Evolutionary conservation across 1,140 invertebrate genomes (phyloP).

Genomic region (Drosophila ercepeae): DNA sequence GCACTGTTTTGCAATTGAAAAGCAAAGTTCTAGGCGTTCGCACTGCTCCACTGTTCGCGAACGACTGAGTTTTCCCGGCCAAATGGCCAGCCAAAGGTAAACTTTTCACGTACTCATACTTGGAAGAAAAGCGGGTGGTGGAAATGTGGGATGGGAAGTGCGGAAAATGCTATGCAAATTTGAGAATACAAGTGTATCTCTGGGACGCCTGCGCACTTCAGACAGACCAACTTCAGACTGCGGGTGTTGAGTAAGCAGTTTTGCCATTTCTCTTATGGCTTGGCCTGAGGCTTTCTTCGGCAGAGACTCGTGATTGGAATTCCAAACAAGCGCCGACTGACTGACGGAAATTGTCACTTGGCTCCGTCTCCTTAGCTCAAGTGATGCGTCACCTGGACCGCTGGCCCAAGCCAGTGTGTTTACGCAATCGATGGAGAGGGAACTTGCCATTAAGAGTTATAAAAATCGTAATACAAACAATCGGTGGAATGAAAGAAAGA

Average conservation of each 20-base stretch:
- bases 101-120: conserved; percentile 38
- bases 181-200: conserved; percentile 19
- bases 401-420: conserved; percentile 12
- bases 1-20: conserved; percentile 46
- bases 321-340: conserved; percentile 6
- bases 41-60: conserved; percentile 50
- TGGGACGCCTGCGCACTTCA: conserved; percentile 52
- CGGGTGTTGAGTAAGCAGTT: conserved; percentile 34
- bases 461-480: conserved; percentile 34
- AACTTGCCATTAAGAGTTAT: conserved; percentile 1
- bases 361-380: neutral
- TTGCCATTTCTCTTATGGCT: conserved; percentile 26
- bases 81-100: conserved; percentile 59
- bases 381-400: conserved; percentile 21
- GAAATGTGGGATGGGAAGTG: neutral
- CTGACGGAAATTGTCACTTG: conserved; percentile 57
- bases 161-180: conserved; percentile 43
- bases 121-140: conserved; percentile 1
- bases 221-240: conserved; percentile 19
- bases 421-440: conserved; percentile 22
- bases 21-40: conserved; percentile 57
- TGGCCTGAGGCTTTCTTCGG: conserved; percentile 24
- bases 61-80: conserved; percentile 64
- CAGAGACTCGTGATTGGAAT: conserved; percentile 39
- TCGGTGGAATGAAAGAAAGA: neutral